These are phyloP conservation scores for Myzus persicae DNA, from an alignment of 1,140 invertebrate species.

Conservation along the genomic window DNA sequence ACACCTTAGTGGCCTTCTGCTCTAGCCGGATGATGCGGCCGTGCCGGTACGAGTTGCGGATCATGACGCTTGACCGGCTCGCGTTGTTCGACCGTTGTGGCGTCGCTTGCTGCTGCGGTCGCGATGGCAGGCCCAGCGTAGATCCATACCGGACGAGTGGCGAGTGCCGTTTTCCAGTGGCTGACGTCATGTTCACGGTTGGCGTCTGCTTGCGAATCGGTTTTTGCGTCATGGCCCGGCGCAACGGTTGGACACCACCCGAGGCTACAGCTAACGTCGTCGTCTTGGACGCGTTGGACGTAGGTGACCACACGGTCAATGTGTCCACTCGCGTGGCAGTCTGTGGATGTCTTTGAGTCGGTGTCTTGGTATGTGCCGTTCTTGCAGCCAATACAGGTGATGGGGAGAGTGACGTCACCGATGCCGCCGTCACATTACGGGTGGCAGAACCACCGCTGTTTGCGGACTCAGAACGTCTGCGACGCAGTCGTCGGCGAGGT, in stretches of 20 bases:
- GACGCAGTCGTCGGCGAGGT: not conserved
- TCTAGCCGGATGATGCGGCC: slow-evolving; percentile 83
- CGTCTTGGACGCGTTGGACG: slow-evolving; percentile 58
- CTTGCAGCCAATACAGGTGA: not conserved
- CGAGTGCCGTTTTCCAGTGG: not conserved
- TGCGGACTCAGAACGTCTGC: not conserved
- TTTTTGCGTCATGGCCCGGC: slow-evolving; percentile 43
- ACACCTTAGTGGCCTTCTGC: slow-evolving; percentile 93
- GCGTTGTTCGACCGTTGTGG: slow-evolving; percentile 72
- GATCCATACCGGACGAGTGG: slow-evolving; percentile 53
- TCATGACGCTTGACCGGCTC: slow-evolving; percentile 80
- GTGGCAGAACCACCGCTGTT: not conserved
- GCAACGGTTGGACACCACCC: not conserved
- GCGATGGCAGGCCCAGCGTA: slow-evolving; percentile 54
- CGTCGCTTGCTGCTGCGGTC: slow-evolving; percentile 59
- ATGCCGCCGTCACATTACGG: not conserved
- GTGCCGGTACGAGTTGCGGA: slow-evolving; percentile 79
- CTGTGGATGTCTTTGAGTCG: not conserved
- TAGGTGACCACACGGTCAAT: slow-evolving; percentile 12
- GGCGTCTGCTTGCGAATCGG: slow-evolving; percentile 7
- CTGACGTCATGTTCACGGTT: not conserved
- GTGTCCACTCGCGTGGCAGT: not conserved
- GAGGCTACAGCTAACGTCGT: slow-evolving; percentile 1
- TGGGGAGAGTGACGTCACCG: not conserved
- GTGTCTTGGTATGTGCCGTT: not conserved